Evolutionary conservation across 2,797 vertebrate species (phyloP).

Genomic region (Danio choprae): DNA sequence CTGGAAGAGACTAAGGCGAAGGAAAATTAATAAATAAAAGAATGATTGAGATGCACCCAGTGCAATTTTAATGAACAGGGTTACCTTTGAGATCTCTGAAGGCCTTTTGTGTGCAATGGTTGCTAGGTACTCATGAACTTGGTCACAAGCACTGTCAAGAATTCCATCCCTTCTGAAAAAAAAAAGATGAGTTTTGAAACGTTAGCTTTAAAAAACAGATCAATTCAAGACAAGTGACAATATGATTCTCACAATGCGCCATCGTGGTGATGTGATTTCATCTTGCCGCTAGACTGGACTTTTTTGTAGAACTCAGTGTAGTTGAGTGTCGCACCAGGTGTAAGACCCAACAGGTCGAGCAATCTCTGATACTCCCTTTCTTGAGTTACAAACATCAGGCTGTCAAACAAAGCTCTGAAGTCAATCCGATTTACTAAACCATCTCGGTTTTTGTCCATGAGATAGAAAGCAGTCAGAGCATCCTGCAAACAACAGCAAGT

Average conservation of each 20-base stretch:
- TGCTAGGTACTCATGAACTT: conserved; percentile 80
- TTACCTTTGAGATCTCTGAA: conserved; percentile 81
- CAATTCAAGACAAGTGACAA: background rate
- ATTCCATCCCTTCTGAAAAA: conserved; percentile 71
- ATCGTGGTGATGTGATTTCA: conserved; percentile 24
- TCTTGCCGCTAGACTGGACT: conserved; percentile 63
- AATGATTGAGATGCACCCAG: too few relatives aligned
- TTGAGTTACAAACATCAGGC: conserved; percentile 68
- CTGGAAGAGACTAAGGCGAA: too few relatives aligned
- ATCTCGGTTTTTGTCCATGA: conserved; percentile 75
- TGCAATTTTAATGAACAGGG: background rate
- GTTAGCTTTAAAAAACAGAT: background rate
- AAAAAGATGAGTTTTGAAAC: conserved; percentile 31
- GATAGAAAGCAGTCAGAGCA: conserved; percentile 74
- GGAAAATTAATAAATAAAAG: too few relatives aligned
- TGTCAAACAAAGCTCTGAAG: conserved; percentile 70
- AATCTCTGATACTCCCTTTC: conserved; percentile 71
- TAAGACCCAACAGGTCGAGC: conserved; percentile 72
- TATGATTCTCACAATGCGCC: conserved; percentile 60
- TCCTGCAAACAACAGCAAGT: conserved; percentile 66
- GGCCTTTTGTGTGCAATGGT: conserved; percentile 79
- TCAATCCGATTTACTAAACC: conserved; percentile 71
- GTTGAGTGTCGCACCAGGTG: conserved; percentile 67
- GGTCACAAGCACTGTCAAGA: conserved; percentile 78
- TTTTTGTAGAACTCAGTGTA: conserved; percentile 73